Base-by-base conservation (phyloP, 2,797 vertebrate species). In the Dromococcyx pavoninus region DNA sequence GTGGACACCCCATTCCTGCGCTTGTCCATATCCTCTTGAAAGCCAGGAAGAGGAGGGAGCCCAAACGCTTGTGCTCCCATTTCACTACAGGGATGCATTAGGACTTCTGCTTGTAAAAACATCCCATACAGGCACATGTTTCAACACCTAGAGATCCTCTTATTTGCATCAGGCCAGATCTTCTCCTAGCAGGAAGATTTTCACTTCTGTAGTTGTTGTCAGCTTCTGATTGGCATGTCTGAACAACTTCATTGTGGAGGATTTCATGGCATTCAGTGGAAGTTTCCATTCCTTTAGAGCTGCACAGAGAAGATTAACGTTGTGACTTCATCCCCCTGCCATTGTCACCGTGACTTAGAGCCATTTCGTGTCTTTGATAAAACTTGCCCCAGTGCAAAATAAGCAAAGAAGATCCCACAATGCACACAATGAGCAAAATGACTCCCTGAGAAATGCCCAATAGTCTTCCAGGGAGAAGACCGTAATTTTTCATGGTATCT, bases 51-150 rank as follows among this genome's bases (percentile, higher is more conserved):
- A 53, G 43, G 44, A 53, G 50, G 32, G 35, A 84, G 15, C 46
- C 25, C 76, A 33, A 30, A 4, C 10, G 28, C 28, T 43, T 43
- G 1, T 39, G 7, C 61, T 67, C 53, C 62, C 65, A 2, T 30
- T 50, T 56, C 72, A 7, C 48, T 32, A 2, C 46, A 24, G 61
- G 28, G 15, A 8, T 3, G 13, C 0, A 2, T 19, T 33, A 33
- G 54, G 27, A 1, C 27, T 65, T 10, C 18, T 17, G 24, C 50
- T 21, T 5, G 18, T 13, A 3, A 19, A 23, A 66, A 28, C 17
- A 1, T 3, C 46, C 37, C 50, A 1, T 0, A 2, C 0, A 15
- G 10, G 6, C 50, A 9, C 28, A 6, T 0, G 3, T 30, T 14
- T 33, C 15, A 13, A 5, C 79, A 16, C 7, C 57, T 16, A 1